Evolutionary conservation across 2,797 vertebrate species (phyloP).

Genomic region (Morus bassanus): DNA sequence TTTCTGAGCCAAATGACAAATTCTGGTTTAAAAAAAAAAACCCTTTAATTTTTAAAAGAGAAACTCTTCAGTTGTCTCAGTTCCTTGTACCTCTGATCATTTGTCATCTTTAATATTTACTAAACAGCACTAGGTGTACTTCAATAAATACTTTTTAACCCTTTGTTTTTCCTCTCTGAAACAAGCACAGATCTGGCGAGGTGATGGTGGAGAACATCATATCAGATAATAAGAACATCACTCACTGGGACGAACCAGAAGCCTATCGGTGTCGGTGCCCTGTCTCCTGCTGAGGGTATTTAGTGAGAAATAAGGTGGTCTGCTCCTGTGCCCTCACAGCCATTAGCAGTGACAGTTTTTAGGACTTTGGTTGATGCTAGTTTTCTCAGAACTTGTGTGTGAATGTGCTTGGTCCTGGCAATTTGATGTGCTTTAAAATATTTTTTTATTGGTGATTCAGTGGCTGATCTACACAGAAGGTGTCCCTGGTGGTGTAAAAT

Average conservation of each 20-base stretch:
- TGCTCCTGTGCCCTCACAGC: background rate
- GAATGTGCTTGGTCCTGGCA: background rate
- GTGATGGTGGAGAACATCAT: background rate
- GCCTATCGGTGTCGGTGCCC: accelerated
- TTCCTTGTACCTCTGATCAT: background rate
- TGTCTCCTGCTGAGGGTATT: background rate
- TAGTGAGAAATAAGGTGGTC: accelerated
- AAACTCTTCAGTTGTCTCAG: background rate
- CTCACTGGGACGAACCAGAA: background rate
- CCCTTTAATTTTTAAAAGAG: background rate
- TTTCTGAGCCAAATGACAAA: background rate
- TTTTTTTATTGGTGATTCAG: background rate
- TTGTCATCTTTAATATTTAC: background rate
- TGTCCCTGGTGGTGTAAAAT: background rate
- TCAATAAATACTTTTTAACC: background rate
- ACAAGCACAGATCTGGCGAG: background rate
- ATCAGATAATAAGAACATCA: accelerated
- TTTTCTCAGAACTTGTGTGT: background rate
- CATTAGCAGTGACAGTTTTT: background rate
- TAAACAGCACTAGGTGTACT: background rate
- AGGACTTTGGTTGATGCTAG: accelerated
- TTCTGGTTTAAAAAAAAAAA: background rate
- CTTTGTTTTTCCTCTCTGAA: background rate
- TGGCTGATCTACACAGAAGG: background rate
- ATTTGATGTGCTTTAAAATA: background rate